A percentile compares a stretch with the other conserved stretches of the same genome.
Conservation (phyloP, 64 coral and sea anemone species). For the Actinia equina region DNA sequence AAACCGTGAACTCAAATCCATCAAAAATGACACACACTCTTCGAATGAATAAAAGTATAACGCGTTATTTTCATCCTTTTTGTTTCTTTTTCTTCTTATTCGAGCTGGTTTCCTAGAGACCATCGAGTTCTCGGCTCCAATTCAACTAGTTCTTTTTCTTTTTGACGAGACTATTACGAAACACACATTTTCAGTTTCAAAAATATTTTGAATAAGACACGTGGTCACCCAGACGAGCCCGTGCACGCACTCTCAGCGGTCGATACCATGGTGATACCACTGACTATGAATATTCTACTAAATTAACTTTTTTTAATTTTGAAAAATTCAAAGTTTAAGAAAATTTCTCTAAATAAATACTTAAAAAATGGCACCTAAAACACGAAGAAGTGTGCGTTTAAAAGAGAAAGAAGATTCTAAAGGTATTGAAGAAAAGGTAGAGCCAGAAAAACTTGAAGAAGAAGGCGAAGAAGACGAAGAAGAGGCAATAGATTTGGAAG, state of each 20-base stretch:
- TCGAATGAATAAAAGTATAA: neutral
- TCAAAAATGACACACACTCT: neutral
- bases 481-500: slow-evolving; percentile 18
- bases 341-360: neutral
- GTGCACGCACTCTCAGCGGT: neutral
- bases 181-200: neutral
- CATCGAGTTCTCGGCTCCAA: neutral
- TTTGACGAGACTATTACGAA: neutral
- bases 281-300: neutral
- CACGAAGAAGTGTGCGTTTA: slow-evolving; percentile 31
- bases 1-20: neutral
- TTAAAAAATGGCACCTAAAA: slow-evolving; percentile 25
- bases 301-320: slow-evolving; percentile 11
- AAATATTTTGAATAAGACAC: slow-evolving; percentile 15
- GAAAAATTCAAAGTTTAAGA: slow-evolving; percentile 29
- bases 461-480: neutral
- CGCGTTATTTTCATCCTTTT: neutral
- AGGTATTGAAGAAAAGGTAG: neutral
- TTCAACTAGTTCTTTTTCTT: neutral
- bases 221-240: neutral
- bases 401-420: slow-evolving; percentile 37
- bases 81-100: neutral
- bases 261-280: neutral
- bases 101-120: slow-evolving; percentile 5
- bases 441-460: neutral